phyloP scores from a whole-genome alignment of 2,888 invertebrate genomes.

The Brachypalpus laphriformis region DNA sequence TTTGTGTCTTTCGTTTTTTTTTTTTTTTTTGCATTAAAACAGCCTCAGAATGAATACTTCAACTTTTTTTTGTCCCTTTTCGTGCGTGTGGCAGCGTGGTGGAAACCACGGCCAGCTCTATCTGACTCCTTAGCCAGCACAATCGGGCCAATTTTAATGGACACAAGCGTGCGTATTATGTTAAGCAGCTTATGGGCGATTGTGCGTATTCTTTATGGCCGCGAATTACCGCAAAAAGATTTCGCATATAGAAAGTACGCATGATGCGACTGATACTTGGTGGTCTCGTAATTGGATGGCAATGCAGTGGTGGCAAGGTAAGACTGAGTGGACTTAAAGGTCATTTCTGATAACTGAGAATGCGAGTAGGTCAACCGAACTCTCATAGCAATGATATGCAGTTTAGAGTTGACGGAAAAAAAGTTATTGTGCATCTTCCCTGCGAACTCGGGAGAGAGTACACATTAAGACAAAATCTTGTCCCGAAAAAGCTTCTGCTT shows the following conservation, averaged over 20 bases:
- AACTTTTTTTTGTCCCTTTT: background rate
- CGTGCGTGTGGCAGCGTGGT: background rate
- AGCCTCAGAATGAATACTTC: background rate
- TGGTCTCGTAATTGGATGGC: background rate
- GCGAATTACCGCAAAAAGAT: constrained; percentile 46
- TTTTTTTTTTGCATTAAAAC: background rate
- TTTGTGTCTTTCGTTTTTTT: constrained; percentile 27
- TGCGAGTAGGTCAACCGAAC: background rate
- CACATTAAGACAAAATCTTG: too few species aligned
- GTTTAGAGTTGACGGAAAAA: too few species aligned
- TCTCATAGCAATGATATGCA: too few species aligned
- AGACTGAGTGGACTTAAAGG: background rate
- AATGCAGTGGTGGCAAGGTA: background rate
- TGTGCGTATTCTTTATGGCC: constrained; percentile 55
- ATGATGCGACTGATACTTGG: constrained; percentile 57
- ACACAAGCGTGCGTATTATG: constrained; percentile 41
- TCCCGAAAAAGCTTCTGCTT: too few species aligned
- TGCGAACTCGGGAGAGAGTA: too few species aligned
- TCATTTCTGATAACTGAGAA: background rate
- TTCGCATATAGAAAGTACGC: background rate
- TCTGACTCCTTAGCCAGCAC: constrained; percentile 10
- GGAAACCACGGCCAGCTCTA: background rate
- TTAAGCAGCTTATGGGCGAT: constrained; percentile 63
- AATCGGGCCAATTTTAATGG: constrained; percentile 24
- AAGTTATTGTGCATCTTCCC: too few species aligned